These are phyloP conservation scores for Apeltes quadracus DNA, from an alignment of 2,113 vertebrate genomes.

Conservation along the genomic window DNA sequence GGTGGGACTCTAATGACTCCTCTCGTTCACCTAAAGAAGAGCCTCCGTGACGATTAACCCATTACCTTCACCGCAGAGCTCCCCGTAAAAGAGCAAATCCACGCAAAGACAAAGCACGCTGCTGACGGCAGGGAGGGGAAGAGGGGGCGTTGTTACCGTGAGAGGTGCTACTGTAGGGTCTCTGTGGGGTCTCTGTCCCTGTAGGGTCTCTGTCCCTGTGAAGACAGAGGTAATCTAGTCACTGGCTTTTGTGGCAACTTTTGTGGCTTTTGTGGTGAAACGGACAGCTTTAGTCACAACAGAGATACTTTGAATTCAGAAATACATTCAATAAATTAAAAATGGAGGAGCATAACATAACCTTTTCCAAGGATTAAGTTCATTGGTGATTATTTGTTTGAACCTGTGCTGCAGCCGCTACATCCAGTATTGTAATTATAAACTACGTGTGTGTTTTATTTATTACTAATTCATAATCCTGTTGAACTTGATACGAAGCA, in stretches of 20 bases:
- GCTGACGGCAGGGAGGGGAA: slow-evolving; percentile 47
- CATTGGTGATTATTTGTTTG: slow-evolving; percentile 16
- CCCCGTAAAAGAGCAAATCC: slow-evolving; percentile 37
- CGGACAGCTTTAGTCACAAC: not conserved
- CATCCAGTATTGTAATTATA: slow-evolving; percentile 36
- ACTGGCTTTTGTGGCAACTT: not conserved
- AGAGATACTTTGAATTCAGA: not conserved
- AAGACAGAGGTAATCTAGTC: too few relatives aligned
- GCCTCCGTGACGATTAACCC: slow-evolving; percentile 60
- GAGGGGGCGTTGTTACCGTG: slow-evolving; percentile 4
- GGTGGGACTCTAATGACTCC: slow-evolving; percentile 68
- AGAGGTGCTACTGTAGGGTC: too few relatives aligned
- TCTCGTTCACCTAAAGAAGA: slow-evolving; percentile 48
- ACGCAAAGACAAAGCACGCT: slow-evolving; percentile 21
- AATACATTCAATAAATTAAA: too few relatives aligned
- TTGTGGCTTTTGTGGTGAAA: slow-evolving; percentile 9
- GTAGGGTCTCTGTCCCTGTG: too few relatives aligned
- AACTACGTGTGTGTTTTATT: slow-evolving; percentile 48
- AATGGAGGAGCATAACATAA: too few relatives aligned
- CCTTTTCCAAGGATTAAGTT: not conserved
- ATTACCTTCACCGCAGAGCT: slow-evolving; percentile 30
- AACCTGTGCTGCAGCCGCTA: not conserved
- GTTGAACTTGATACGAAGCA: slow-evolving; percentile 57
- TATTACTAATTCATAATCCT: slow-evolving; percentile 70
- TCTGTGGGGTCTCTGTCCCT: too few relatives aligned